Percentiles rank a stretch among this genome's conserved stretches.
Evolutionary conservation across 1,140 invertebrate species (phyloP).

Genomic region (Cotesia vestalis): DNA sequence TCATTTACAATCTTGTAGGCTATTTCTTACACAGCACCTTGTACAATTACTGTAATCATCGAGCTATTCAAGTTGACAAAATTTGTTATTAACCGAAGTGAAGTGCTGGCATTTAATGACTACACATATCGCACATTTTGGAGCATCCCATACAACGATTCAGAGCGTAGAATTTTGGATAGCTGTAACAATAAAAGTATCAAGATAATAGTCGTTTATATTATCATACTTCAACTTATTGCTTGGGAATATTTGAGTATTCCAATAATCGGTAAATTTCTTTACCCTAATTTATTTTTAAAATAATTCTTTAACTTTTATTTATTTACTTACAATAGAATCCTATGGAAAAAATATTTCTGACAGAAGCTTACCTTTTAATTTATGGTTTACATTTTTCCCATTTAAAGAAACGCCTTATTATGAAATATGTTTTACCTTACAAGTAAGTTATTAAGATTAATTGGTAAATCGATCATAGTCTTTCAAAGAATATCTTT

Average conservation of each 20-base stretch:
- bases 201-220: conserved; percentile 18
- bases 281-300: background rate
- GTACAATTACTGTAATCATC: conserved; percentile 33
- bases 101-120: conserved; percentile 43
- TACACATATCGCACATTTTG: conserved; percentile 45
- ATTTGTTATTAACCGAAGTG: conserved; percentile 40
- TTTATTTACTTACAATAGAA: conserved; percentile 33
- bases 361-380: conserved; percentile 43
- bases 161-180: conserved; percentile 41
- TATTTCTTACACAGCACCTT: conserved; percentile 40
- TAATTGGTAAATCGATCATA: too few relatives aligned
- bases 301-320: conserved; percentile 25
- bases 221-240: conserved; percentile 31
- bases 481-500: too few relatives aligned
- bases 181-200: conserved; percentile 40
- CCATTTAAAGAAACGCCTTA: conserved; percentile 44
- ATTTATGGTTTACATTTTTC: conserved; percentile 41
- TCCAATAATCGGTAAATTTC: conserved; percentile 44
- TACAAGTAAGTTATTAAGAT: conserved; percentile 40
- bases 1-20: conserved; percentile 34
- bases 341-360: conserved; percentile 21
- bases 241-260: conserved; percentile 41
- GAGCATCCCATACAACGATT: conserved; percentile 35
- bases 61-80: conserved; percentile 39
- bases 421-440: conserved; percentile 44